A percentile compares a stretch with the other conserved stretches of the same genome.
Evolutionary conservation across 1,140 invertebrate species (phyloP).

Genomic region (Contarinia nasturtii): DNA sequence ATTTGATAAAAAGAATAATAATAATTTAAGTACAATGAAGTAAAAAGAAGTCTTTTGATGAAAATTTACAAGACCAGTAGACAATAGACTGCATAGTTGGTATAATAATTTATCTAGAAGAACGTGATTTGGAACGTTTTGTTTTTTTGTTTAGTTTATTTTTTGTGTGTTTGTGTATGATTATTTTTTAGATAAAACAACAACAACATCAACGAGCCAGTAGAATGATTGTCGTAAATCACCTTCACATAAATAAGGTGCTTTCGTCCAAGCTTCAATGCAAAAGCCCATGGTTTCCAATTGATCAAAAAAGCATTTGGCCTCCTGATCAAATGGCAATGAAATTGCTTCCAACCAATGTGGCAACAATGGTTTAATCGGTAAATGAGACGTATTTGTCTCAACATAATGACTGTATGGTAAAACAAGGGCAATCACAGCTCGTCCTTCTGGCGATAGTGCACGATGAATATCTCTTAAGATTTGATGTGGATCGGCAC

Average conservation of each 20-base stretch:
- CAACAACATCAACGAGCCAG: conserved; percentile 72
- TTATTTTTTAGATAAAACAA: conserved; percentile 33
- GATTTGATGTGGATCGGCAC: conserved; percentile 53
- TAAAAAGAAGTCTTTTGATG: too few relatives aligned
- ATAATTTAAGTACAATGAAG: too few relatives aligned
- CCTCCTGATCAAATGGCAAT: conserved; percentile 19
- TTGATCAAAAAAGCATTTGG: conserved; percentile 15
- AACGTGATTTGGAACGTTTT: not conserved
- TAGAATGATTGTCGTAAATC: conserved; percentile 74
- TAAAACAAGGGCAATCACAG: conserved; percentile 64
- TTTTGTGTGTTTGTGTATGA: too few relatives aligned
- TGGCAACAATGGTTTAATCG: conserved; percentile 16
- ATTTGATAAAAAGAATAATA: too few relatives aligned
- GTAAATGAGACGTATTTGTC: conserved; percentile 23
- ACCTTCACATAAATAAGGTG: conserved; percentile 85
- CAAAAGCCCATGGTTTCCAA: conserved; percentile 37
- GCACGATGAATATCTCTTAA: conserved; percentile 41
- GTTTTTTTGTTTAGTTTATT: not conserved
- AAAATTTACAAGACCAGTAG: too few relatives aligned
- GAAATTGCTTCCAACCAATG: conserved; percentile 9
- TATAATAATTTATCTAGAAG: too few relatives aligned
- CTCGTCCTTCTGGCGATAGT: conserved; percentile 43
- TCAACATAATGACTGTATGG: conserved; percentile 81
- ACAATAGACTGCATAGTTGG: too few relatives aligned
- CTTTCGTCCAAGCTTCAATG: conserved; percentile 57